Percentiles rank a stretch among this genome's conserved stretches.
Evolutionary conservation across 2,113 vertebrate species (phyloP).

Genomic region (Bombycilla garrulus): DNA sequence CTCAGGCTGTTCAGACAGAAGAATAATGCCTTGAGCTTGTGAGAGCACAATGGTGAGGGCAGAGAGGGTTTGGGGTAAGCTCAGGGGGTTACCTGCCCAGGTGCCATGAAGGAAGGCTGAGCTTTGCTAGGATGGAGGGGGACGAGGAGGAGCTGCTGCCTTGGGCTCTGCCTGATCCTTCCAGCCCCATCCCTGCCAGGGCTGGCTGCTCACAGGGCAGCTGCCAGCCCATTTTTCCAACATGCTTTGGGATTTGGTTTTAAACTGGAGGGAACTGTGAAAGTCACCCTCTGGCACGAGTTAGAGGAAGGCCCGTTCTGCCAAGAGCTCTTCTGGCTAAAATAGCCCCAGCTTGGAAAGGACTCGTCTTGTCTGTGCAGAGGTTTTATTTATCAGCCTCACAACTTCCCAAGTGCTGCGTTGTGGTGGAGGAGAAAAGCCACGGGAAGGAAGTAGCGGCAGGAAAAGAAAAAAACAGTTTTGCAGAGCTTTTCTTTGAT

Average conservation of each 20-base stretch:
- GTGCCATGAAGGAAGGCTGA: not conserved
- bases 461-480: not conserved
- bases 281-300: not conserved
- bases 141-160: not conserved
- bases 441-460: not conserved
- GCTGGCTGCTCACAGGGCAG: not conserved
- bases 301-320: not conserved
- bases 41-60: not conserved
- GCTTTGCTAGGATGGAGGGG: not conserved
- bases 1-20: not conserved
- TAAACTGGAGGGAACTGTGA: not conserved
- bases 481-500: not conserved
- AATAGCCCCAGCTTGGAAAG: not conserved
- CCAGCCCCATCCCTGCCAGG: not conserved
- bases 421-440: not conserved
- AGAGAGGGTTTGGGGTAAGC: not conserved
- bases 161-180: not conserved
- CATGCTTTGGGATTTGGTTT: not conserved
- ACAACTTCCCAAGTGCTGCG: not conserved
- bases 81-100: not conserved
- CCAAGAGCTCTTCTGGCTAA: slow-evolving; percentile 10
- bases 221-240: not conserved
- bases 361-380: not conserved
- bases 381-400: not conserved
- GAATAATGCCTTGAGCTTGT: not conserved